Percentiles rank a stretch among this genome's conserved stretches.
phyloP scores from a whole-genome alignment of 2,113 vertebrate species.

The Daboia siamensis region DNA sequence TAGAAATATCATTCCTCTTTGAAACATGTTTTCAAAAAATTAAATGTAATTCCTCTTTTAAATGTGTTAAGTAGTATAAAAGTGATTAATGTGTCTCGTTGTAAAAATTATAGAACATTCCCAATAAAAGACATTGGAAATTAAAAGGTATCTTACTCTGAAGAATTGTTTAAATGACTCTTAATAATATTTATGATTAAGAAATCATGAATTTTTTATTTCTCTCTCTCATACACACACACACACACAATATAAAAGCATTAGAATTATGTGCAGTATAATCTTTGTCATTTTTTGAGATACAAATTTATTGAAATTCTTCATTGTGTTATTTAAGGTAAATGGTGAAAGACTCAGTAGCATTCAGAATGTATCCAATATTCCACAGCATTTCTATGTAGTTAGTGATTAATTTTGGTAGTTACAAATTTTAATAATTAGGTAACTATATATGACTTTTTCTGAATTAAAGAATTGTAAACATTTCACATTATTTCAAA shows the following conservation, averaged over 20 bases:
- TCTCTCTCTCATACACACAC: neutral
- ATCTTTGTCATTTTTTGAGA: slow-evolving; percentile 48
- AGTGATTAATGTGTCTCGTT: slow-evolving; percentile 70
- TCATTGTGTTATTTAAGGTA: slow-evolving; percentile 31
- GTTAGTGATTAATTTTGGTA: slow-evolving; percentile 39
- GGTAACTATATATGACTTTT: neutral
- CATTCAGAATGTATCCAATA: slow-evolving; percentile 38
- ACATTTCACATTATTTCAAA: slow-evolving; percentile 9
- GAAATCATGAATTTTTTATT: slow-evolving; percentile 53
- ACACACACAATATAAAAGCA: slow-evolving; percentile 30
- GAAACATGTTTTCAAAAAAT: slow-evolving; percentile 61
- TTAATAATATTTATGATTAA: slow-evolving; percentile 54
- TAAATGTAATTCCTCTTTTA: slow-evolving; percentile 56
- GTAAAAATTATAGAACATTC: slow-evolving; percentile 69
- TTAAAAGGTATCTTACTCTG: slow-evolving; percentile 59
- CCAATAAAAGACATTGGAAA: slow-evolving; percentile 75
- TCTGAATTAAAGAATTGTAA: slow-evolving; percentile 25
- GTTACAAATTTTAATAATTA: slow-evolving; percentile 40
- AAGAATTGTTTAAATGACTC: slow-evolving; percentile 62
- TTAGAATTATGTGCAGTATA: slow-evolving; percentile 21
- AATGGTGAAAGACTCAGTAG: slow-evolving; percentile 51
- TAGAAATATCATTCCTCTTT: slow-evolving; percentile 60
- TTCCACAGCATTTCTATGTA: slow-evolving; percentile 33
- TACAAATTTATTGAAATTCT: slow-evolving; percentile 43
- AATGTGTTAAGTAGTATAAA: slow-evolving; percentile 62